Percentiles rank a stretch among this genome's conserved stretches.
phyloP scores from a whole-genome alignment of 2,888 invertebrate genomes.

The Spodoptera littoralis region DNA sequence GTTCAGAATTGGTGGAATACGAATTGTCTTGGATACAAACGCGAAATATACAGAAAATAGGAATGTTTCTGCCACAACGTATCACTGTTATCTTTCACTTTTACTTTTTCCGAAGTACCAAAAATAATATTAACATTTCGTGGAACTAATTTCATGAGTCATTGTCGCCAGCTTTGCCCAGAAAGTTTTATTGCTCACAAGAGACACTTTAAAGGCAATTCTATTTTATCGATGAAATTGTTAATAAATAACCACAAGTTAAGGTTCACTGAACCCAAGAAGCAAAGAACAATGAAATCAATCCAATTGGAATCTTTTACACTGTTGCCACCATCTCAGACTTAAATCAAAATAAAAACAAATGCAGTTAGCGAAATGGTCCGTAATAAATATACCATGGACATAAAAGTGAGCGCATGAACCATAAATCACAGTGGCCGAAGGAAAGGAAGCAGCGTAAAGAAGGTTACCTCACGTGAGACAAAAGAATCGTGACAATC shows the following conservation, averaged over 20 bases:
- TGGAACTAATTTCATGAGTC: too few relatives aligned
- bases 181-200: too few relatives aligned
- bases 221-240: too few relatives aligned
- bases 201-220: too few relatives aligned
- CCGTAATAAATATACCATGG: constrained; percentile 65
- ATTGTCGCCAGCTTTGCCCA: too few relatives aligned
- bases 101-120: constrained; percentile 19
- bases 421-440: constrained; percentile 72
- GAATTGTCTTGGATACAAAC: constrained; percentile 38
- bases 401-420: constrained; percentile 60
- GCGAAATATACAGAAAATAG: constrained; percentile 33
- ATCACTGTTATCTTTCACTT: constrained; percentile 20
- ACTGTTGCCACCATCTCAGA: too few relatives aligned
- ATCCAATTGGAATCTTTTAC: too few relatives aligned
- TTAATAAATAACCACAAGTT: too few relatives aligned
- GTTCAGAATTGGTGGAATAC: constrained; percentile 39
- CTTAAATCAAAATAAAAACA: constrained; percentile 53
- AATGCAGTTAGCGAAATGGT: constrained; percentile 59
- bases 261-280: too few relatives aligned
- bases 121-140: too few relatives aligned
- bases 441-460: constrained; percentile 60
- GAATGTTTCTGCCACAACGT: constrained; percentile 15
- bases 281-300: too few relatives aligned
- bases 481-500: constrained; percentile 68
- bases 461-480: constrained; percentile 67